phyloP scores from a whole-genome alignment of 1,140 invertebrate species.

The Melipona quadrifasciata region DNA sequence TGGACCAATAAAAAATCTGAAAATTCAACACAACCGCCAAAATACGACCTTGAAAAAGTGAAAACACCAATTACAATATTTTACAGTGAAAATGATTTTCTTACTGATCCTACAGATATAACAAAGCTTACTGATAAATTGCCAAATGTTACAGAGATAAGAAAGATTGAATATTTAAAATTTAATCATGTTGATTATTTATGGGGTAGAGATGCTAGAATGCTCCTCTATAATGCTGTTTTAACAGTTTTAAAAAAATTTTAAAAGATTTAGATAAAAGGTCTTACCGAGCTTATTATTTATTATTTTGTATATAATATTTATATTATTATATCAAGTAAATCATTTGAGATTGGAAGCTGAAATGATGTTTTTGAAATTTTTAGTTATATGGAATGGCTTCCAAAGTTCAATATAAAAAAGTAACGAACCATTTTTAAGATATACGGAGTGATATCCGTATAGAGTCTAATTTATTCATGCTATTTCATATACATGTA shows the following conservation, averaged over 20 bases:
- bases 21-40: slow-evolving; percentile 77
- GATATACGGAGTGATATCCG: too few relatives aligned
- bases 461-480: too few relatives aligned
- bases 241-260: slow-evolving; percentile 50
- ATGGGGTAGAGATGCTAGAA: slow-evolving; percentile 79
- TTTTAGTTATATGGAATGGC: too few relatives aligned
- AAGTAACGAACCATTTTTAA: too few relatives aligned
- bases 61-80: slow-evolving; percentile 85
- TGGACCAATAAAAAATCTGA: slow-evolving; percentile 79
- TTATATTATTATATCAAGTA: neutral
- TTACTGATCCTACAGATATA: slow-evolving; percentile 83
- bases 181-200: slow-evolving; percentile 82
- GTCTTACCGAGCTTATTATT: neutral
- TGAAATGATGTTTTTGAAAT: too few relatives aligned
- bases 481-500: too few relatives aligned
- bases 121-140: slow-evolving; percentile 83
- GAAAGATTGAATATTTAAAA: slow-evolving; percentile 76
- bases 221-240: slow-evolving; percentile 75
- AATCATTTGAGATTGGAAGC: too few relatives aligned
- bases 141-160: slow-evolving; percentile 77
- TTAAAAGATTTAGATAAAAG: slow-evolving; percentile 46
- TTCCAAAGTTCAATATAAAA: too few relatives aligned
- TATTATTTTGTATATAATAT: neutral
- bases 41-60: slow-evolving; percentile 81
- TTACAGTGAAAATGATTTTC: slow-evolving; percentile 88